phyloP scores from a whole-genome alignment of 30 jellyfish, hydroid and myxozoan species.

The Clytia hemisphaerica region DNA sequence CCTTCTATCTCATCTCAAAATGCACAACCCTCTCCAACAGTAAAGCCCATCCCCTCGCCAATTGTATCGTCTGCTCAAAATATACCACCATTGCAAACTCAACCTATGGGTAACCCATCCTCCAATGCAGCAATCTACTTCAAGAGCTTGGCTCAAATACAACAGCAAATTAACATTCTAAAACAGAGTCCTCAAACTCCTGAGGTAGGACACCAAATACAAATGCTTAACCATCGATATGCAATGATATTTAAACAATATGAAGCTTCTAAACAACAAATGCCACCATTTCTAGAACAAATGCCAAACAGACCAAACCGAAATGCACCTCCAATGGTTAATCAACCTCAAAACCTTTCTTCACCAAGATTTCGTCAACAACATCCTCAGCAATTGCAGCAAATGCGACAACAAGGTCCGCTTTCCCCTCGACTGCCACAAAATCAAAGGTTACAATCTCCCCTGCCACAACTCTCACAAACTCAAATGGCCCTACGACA shows the following conservation, averaged over 20 bases:
- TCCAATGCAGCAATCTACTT: too few relatives aligned
- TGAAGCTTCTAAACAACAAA: constrained; percentile 34
- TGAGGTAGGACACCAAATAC: constrained; percentile 9
- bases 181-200: constrained; percentile 24
- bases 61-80: too few relatives aligned
- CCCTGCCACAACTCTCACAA: neutral
- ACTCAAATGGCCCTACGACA: neutral
- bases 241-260: constrained; percentile 22
- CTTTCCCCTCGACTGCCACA: neutral
- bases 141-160: constrained; percentile 26
- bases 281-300: neutral
- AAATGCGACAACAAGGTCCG: too few relatives aligned
- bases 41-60: too few relatives aligned
- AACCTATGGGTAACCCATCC: too few relatives aligned
- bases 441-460: neutral
- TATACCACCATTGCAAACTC: too few relatives aligned
- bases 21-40: too few relatives aligned
- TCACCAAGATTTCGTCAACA: too few relatives aligned
- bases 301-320: neutral
- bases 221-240: constrained; percentile 25
- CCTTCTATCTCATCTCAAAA: too few relatives aligned
- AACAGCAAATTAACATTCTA: constrained; percentile 27
- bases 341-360: too few relatives aligned
- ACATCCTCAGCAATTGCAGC: too few relatives aligned
- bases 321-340: neutral